Percentiles rank a stretch among this genome's conserved stretches.
Conservation (phyloP, 2,797 vertebrate genomes). For the Silurus aristotelis region DNA sequence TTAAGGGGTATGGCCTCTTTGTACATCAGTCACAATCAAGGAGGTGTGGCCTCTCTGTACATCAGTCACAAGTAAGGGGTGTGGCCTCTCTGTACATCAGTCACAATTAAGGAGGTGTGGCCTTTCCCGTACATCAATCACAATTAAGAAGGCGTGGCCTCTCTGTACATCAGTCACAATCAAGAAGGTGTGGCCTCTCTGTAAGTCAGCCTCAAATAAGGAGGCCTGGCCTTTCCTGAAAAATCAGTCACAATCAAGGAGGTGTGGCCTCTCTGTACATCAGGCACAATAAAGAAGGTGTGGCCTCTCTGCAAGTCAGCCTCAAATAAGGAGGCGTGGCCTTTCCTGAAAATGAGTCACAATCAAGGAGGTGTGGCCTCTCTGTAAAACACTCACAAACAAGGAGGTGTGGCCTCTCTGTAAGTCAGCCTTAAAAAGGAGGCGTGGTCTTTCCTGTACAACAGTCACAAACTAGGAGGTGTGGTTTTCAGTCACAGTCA, state of each 20-base stretch:
- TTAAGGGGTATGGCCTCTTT: background rate
- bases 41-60: background rate
- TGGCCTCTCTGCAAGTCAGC: background rate
- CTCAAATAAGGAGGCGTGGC: background rate
- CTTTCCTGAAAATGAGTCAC: background rate
- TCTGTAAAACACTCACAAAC: background rate
- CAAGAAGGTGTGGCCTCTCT: background rate
- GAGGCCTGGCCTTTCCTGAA: background rate
- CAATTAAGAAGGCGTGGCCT: background rate
- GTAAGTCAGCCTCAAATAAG: background rate
- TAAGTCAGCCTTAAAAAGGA: background rate
- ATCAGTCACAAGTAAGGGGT: background rate
- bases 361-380: background rate
- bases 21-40: background rate
- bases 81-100: background rate
- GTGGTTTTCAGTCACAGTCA: background rate
- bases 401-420: background rate
- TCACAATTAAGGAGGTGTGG: background rate
- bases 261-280: background rate
- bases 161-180: background rate
- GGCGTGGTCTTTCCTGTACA: background rate
- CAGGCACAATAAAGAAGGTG: background rate
- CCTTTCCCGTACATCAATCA: background rate
- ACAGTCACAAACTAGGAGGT: background rate
- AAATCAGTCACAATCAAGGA: background rate